A percentile compares a stretch with the other conserved stretches of the same genome.
Evolutionary conservation across 2,888 invertebrate species (phyloP).

Genomic region (Cephus rjabovi): DNA sequence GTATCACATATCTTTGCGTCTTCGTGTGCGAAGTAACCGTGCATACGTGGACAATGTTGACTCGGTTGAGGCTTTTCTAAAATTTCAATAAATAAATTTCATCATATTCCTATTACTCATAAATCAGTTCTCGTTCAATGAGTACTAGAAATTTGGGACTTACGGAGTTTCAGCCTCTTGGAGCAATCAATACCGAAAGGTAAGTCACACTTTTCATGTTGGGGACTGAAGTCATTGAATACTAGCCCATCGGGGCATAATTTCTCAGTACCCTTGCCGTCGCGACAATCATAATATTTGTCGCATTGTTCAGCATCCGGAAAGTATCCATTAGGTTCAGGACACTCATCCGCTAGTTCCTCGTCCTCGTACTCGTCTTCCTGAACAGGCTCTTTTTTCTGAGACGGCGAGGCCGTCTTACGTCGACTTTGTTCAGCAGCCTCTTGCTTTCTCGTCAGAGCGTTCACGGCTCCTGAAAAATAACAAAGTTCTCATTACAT

Average conservation of each 20-base stretch:
- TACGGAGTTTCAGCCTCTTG: slow-evolving; percentile 82
- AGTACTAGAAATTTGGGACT: slow-evolving; percentile 64
- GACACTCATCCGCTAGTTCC: slow-evolving; percentile 77
- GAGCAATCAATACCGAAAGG: slow-evolving; percentile 89
- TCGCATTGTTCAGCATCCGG: slow-evolving; percentile 89
- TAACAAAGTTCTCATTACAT: not conserved
- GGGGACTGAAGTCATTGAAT: slow-evolving; percentile 86
- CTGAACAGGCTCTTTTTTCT: slow-evolving; percentile 36
- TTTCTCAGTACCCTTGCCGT: slow-evolving; percentile 80
- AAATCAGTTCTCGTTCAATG: not conserved
- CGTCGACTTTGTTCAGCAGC: slow-evolving; percentile 59
- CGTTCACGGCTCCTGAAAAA: slow-evolving; percentile 47
- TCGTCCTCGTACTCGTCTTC: slow-evolving; percentile 69
- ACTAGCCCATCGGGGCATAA: slow-evolving; percentile 91
- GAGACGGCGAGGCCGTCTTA: slow-evolving; percentile 37
- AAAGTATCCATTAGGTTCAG: slow-evolving; percentile 85
- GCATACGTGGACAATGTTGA: slow-evolving; percentile 81
- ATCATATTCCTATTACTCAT: not conserved
- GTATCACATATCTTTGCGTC: slow-evolving; percentile 83
- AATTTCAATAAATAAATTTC: slow-evolving; percentile 22
- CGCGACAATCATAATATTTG: slow-evolving; percentile 85
- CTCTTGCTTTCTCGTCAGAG: slow-evolving; percentile 58
- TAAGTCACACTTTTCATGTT: slow-evolving; percentile 87
- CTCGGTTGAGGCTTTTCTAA: slow-evolving; percentile 80
- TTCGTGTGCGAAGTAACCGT: slow-evolving; percentile 90